Base-by-base conservation (phyloP, 2,888 invertebrate species). In the Thera obeliscata region DNA sequence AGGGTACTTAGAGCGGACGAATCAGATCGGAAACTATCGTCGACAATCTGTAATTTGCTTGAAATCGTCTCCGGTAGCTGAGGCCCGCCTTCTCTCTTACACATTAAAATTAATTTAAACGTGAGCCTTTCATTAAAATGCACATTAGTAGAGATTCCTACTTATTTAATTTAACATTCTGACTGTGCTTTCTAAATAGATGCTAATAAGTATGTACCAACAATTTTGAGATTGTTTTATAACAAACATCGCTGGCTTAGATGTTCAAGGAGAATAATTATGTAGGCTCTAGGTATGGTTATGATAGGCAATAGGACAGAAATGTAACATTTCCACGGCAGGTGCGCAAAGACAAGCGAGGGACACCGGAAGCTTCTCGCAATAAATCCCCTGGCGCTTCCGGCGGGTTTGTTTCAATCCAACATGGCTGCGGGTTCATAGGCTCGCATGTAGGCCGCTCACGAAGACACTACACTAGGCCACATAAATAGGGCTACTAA, bases 311-410 rank as follows among this genome's bases (percentile, higher is more conserved):
- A 46, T 52, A 58, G 54, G 43, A 46, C 58, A 58, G 65, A 74
- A 80, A 73, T 76, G 62, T 71, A 79, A 70, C 66, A 71, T 77
- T 81, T 80, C 76, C 76, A 78, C 76, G 77, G 79, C 85, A 84
- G 84, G 87, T 86, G 85, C 78, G 76, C 83, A 81, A 80, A 82
- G 82, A 83, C 87, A 86, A 87, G 84, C 86, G 81, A 87, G 81
- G 83, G 78, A 74, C 82, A 82, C 78, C 86, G 87, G 87, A 85
- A 86, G 83, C 80, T 80, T 79, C 82, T 84, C 81, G 84, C 84
- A 81, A 87, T 88, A 87, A 87, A 86, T 84, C 84, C 86, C 86
- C 83, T 77, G 79, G 75, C 77, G 79, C 85, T 89, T 91, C 91
- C 91, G 90, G 82, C 76, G 78, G 70, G 78, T n/a, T 60, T 60